Base-by-base conservation (phyloP, 2,888 invertebrate genomes). In the Acanthacorydalis orientalis region DNA sequence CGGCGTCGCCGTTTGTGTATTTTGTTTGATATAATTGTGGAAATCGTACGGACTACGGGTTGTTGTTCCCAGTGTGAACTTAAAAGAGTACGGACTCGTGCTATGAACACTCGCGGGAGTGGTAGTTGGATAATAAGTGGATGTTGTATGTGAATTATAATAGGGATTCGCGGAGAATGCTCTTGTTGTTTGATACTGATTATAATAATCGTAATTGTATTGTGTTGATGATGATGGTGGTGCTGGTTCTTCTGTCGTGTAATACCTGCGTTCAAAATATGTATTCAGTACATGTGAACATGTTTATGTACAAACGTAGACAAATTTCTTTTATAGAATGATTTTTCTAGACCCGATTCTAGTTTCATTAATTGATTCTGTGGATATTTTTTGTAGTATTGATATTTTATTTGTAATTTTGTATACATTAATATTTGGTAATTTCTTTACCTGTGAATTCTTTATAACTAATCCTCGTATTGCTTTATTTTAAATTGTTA, bases 1-100 rank as follows among this genome's bases (percentile, higher is more conserved):
- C 2, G 63, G 56, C 52, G 62, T 67, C 31, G 54, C 52, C 50
- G 63, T 64, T 42, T 52, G 52, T 47, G 64, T 63, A 57, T 57
- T 60, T 37, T 54, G 49, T 31, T 50, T 51, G 39, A 52, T 51
- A 42, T 51, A 53, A 50, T 52, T 54, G 23, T 52, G 49, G 49
- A 53, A 55, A 49, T 53, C 53, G 49, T 55, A 57, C 39, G 62
- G 59, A 50, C 59, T 64, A 52, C 53, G 55, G 15, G 57, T 57
- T n/a, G 56, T 53, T 12, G 46, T 45, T 41, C 38, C 41, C 41
- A 48, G 52, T 3, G 51, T 54, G 45, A 49, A 48, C 16, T 43
- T 45, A 44, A 41, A 43, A 7, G 39, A 40, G 35, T 44, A 40
- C 23, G 23, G 23, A 23, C 23, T 23, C 23, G 23, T 23, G 23